Evolutionary conservation across 2,888 invertebrate genomes (phyloP), one percentile per base, ranked within the genome.

Genomic region (Mongoloraphidia duomilia): DNA sequence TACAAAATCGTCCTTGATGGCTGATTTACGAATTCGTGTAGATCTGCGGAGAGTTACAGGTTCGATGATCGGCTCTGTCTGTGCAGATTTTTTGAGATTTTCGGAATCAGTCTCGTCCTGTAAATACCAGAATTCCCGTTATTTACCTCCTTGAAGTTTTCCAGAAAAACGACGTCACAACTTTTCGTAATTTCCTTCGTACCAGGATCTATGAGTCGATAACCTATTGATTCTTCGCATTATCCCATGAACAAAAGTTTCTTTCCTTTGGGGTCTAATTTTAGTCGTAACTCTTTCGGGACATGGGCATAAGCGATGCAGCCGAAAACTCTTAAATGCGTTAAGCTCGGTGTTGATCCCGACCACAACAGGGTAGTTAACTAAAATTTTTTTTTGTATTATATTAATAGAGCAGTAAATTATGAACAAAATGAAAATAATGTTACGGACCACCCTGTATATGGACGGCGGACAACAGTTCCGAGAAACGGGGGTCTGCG

Each of bases 261-360:
- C 9, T 52, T 50, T 44, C 61, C 51, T 47, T 64, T 64, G 5
- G 57, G 47, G 54, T 62, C 59, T 53, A 54, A 57, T 53, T 61
- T 62, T 35, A 44, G 48, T n/a, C 59, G 50, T 46, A 56, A 57
- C 42, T 60, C 54, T 52, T 60, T 58, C 0, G 61, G 60, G 13
- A 62, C 49, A 46, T 61, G 59, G 9, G 55, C 56, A 53, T 59
- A 58, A 9, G 57, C 58, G 44, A 56, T 46, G 10, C 55, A 56
- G 12, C 64, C 66, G 58, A 68, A 67, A 34, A 61, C 56, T 41
- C 57, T 50, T 13, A 65, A 35, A 36, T 64, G 56, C 34, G 47
- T 53, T 1, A 69, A 35, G 50, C 61, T 53, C 12, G 62, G 61
- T 54, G 61, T 63, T 1, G 46, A 43, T 14, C 58, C 57, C 14